Conservation (phyloP, 2,888 invertebrate species). For the Xestobium rufovillosum region DNA sequence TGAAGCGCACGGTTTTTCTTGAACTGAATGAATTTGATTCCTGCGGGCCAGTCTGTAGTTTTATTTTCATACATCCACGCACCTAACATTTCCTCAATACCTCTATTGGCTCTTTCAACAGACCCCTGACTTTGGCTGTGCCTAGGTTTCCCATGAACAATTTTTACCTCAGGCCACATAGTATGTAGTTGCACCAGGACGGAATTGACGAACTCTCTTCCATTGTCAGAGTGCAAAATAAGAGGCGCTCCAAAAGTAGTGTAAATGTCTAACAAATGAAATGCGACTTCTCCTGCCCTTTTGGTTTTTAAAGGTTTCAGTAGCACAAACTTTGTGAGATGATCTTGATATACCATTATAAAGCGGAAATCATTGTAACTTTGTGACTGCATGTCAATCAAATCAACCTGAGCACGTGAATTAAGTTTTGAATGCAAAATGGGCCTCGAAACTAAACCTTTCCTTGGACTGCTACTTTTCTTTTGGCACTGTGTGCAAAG, state of each 20-base stretch:
- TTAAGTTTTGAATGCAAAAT: constrained; percentile 13
- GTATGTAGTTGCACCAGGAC: constrained; percentile 9
- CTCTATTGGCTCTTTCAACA: constrained; percentile 7
- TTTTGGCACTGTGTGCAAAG: constrained; percentile 5
- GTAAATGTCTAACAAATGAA: constrained; percentile 3
- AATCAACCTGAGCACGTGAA: constrained; percentile 13
- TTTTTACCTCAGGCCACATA: constrained; percentile 8
- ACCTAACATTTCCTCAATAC: constrained; percentile 10
- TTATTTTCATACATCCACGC: constrained; percentile 6
- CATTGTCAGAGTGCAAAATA: constrained; percentile 4
- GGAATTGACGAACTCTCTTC: constrained; percentile 7
- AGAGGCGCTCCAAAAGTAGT: constrained; percentile 6
- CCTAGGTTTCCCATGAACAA: constrained; percentile 2
- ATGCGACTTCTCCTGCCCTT: constrained; percentile 6
- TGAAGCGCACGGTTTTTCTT: constrained; percentile 8
- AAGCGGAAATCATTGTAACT: constrained; percentile 7
- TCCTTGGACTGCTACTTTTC: constrained; percentile 6
- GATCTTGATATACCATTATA: constrained; percentile 6
- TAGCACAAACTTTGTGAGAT: constrained; percentile 12
- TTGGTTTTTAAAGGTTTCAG: constrained; percentile 11
- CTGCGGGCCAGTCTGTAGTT: constrained; percentile 7
- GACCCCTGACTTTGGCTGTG: no score
- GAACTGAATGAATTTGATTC: constrained; percentile 11
- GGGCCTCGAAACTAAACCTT: constrained; percentile 12
- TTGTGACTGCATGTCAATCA: constrained; percentile 14